phyloP scores from a whole-genome alignment of 2,888 invertebrate species.

The Teleogryllus oceanicus region DNA sequence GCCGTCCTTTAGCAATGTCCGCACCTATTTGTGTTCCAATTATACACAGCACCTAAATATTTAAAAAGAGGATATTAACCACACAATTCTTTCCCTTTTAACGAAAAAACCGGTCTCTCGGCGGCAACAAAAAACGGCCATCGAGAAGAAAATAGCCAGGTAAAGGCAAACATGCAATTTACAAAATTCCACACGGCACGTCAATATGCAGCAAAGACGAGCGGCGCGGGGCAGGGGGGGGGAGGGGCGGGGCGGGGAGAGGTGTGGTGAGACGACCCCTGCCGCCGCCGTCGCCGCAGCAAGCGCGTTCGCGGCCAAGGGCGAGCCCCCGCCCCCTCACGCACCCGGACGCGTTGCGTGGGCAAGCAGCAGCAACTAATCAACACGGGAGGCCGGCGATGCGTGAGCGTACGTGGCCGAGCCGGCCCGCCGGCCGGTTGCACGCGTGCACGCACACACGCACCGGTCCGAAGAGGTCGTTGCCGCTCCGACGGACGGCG shows the following conservation, averaged over 20 bases:
- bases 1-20: too few relatives aligned
- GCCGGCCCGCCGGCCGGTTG: neutral
- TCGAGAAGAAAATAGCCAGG: neutral
- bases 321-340: neutral
- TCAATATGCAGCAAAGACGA: neutral
- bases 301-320: neutral
- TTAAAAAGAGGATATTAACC: too few relatives aligned
- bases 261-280: too few relatives aligned
- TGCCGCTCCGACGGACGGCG: too few relatives aligned
- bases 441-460: too few relatives aligned
- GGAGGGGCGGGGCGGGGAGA: neutral
- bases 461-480: too few relatives aligned
- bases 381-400: neutral
- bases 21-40: too few relatives aligned
- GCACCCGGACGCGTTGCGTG: too few relatives aligned
- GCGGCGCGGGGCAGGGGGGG: neutral
- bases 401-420: neutral
- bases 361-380: neutral
- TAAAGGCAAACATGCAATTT: conserved; percentile 1
- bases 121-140: neutral
- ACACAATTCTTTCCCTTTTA: too few relatives aligned
- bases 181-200: neutral
- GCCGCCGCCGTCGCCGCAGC: neutral
- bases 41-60: too few relatives aligned
- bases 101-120: neutral